Evolutionary conservation across 1,140 invertebrate species (phyloP), one percentile per base, ranked within the genome.

Genomic region (Aphidius ervi): DNA sequence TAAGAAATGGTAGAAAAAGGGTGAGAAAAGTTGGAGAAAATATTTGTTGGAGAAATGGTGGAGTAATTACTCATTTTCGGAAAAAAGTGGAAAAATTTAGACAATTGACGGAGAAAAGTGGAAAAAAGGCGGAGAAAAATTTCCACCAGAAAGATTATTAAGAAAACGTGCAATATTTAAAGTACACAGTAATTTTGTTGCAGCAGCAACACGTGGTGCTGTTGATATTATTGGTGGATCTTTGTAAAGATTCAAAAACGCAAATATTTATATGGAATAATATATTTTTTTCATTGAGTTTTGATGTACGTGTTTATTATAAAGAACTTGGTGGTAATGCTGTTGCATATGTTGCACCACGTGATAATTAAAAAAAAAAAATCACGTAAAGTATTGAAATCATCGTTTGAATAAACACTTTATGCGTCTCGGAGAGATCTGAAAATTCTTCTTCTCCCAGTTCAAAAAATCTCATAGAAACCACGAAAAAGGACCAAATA

Each of bases 241-340:
- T 97, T 3, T 95, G 95, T 6, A 97, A 99, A 76, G 95, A 97
- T 70, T 85, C 95, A 1, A 98, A 98, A 82, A 99, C 98, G 93
- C 97, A 99, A 80, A 99, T 99, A 97, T 99, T 97, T 73, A 99
- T 99, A 59, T 99, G 97, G 97, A 99, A 99, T 78, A 99, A 99
- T 74, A 99, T 99, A 66, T 99, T 99, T 83, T 99, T 99, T 75
- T 97, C 94, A 16, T 85, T 99, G 10, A 97, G 97, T 8, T 99
- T 99, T 77, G 97, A 99, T 82, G 96, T 99, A 0, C 87, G 95
- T 59, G 97, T 99, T 81, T 97, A 99, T 79, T 99, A 99, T 75
- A 99, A 99, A 78, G 96, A 99, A 68, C 83, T 99, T 31, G 97
- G 97, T 5, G 97, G 97, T 0, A 97, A 99, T 81, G 92, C 93